phyloP scores from a whole-genome alignment of 2,113 vertebrate genomes.

The Emydocephalus ijimae region DNA sequence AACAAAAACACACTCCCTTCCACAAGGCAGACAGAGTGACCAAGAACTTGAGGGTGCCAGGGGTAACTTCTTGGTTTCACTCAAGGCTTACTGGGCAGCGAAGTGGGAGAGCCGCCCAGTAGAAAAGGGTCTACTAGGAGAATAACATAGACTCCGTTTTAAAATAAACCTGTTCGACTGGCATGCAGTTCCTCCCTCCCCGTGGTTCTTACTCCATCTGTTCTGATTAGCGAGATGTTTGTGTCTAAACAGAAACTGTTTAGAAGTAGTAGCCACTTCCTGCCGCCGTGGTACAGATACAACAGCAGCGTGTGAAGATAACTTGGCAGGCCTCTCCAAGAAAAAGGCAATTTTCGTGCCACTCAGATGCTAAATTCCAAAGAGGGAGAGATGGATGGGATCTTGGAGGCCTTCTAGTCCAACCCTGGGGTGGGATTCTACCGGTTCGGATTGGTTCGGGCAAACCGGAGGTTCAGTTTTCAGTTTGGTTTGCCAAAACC shows the following conservation, averaged over 20 bases:
- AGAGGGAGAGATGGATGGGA: neutral
- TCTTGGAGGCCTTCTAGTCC: neutral
- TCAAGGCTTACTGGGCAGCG: conserved; percentile 32
- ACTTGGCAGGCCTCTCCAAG: neutral
- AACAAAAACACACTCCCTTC: neutral
- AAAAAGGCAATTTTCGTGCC: neutral
- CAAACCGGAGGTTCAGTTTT: no score
- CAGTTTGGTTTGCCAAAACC: no score
- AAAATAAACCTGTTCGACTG: conserved; percentile 73
- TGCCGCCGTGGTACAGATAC: conserved; percentile 58
- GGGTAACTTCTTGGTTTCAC: neutral
- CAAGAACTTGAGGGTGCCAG: neutral
- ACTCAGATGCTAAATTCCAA: neutral
- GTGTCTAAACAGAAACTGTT: conserved; percentile 82
- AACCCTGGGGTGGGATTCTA: no score
- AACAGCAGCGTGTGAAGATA: conserved; percentile 48
- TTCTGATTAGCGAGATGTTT: conserved; percentile 82
- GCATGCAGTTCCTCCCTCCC: conserved; percentile 71
- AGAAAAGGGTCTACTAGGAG: neutral
- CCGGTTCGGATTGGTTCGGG: no score
- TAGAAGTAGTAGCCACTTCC: conserved; percentile 68
- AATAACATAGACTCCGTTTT: conserved; percentile 52
- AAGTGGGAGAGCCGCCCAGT: conserved; percentile 62
- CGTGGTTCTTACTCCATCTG: conserved; percentile 80
- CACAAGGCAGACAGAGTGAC: neutral